Percentiles rank a stretch among this genome's conserved stretches.
phyloP scores from a whole-genome alignment of 2,113 vertebrate genomes.

The Forbesichthys papilliferus region DNA sequence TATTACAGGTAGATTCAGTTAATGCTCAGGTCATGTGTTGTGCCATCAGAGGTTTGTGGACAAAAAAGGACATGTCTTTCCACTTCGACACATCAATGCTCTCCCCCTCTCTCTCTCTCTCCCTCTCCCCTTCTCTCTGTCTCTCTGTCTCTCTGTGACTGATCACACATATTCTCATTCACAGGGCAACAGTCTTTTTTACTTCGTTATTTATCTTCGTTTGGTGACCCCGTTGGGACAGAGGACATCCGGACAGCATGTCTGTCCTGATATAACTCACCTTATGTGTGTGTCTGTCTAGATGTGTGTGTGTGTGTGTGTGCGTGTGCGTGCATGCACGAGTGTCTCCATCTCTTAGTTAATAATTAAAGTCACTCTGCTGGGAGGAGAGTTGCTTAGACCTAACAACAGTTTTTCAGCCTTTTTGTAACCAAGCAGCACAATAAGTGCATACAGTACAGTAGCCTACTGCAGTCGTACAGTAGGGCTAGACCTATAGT shows the following conservation, averaged over 20 bases:
- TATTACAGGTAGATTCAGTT: too few species aligned
- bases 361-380: slow-evolving; percentile 60
- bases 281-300: slow-evolving; percentile 4
- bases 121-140: slow-evolving; percentile 1
- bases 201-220: slow-evolving; percentile 70
- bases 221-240: slow-evolving; percentile 50
- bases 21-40: not conserved
- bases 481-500: not conserved
- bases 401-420: slow-evolving; percentile 1
- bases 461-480: too few species aligned
- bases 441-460: not conserved
- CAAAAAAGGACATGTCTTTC: not conserved
- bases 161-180: not conserved
- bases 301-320: slow-evolving; percentile 20
- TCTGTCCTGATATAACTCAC: slow-evolving; percentile 44
- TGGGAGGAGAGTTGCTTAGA: slow-evolving; percentile 18
- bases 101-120: slow-evolving; percentile 2
- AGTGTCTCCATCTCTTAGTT: slow-evolving; percentile 41
- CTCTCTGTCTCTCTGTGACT: not conserved
- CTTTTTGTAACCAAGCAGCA: slow-evolving; percentile 26
- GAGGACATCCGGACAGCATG: slow-evolving; percentile 22
- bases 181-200: slow-evolving; percentile 35
- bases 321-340: slow-evolving; percentile 2
- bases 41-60: not conserved
- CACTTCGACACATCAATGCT: not conserved